Conservation (phyloP, 2,888 invertebrate species). For the Sphaerophoria rueppellii region DNA sequence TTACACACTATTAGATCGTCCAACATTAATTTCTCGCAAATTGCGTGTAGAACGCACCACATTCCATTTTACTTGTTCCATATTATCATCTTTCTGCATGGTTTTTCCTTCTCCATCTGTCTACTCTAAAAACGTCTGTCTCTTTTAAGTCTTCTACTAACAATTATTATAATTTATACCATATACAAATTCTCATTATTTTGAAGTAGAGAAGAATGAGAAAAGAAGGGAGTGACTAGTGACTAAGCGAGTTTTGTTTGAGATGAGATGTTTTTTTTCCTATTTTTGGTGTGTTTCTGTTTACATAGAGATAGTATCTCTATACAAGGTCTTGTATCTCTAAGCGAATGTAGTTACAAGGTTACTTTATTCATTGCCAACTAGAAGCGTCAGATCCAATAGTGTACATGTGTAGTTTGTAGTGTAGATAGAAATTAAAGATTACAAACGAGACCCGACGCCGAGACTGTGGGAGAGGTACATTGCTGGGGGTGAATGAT, state of each 20-base stretch:
- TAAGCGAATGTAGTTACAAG: slow-evolving; percentile 62
- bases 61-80: no score
- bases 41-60: no score
- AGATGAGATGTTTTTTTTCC: slow-evolving; percentile 33
- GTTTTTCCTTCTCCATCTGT: no score
- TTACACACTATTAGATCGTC: no score
- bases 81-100: no score
- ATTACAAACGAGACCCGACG: slow-evolving; percentile 31
- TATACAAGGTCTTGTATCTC: slow-evolving; percentile 44
- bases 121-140: no score
- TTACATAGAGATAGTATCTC: slow-evolving; percentile 28
- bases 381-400: slow-evolving; percentile 11
- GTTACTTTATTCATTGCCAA: slow-evolving; percentile 56
- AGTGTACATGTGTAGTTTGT: not conserved
- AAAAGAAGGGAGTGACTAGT: slow-evolving; percentile 1
- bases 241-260: not conserved
- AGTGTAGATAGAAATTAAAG: slow-evolving; percentile 18
- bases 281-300: not conserved
- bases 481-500: slow-evolving; percentile 57
- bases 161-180: not conserved
- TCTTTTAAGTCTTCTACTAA: no score
- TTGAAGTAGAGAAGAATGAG: slow-evolving; percentile 2
- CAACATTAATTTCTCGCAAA: no score
- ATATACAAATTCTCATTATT: not conserved
- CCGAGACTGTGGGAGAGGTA: slow-evolving; percentile 29